Conservation (phyloP, 30 jellyfish, hydroid and myxozoan genomes). For the Rhopilema esculentum region DNA sequence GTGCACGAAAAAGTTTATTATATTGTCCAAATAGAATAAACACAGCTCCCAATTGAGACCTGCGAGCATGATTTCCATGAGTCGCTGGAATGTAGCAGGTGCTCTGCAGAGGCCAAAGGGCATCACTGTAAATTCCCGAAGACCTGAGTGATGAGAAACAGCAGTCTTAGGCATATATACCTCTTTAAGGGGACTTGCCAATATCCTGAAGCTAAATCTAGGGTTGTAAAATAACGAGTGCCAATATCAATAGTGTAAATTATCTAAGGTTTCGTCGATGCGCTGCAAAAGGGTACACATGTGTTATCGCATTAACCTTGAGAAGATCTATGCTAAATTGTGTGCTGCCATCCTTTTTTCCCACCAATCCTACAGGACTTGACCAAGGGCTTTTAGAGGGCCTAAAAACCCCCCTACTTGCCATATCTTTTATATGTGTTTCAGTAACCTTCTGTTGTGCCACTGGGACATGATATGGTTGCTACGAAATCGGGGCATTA, state of each 20-base stretch:
- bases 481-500: slow-evolving; percentile 15
- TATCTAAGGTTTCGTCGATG: slow-evolving; percentile 44
- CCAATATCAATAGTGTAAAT: slow-evolving; percentile 24
- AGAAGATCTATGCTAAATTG: too few relatives aligned
- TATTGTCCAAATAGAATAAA: slow-evolving; percentile 58
- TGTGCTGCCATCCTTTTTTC: slow-evolving; percentile 72
- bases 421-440: too few relatives aligned
- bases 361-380: slow-evolving; percentile 66
- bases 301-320: slow-evolving; percentile 44
- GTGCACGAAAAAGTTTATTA: slow-evolving; percentile 44
- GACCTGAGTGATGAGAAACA: neutral
- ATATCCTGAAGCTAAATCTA: slow-evolving; percentile 49
- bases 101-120: slow-evolving; percentile 42
- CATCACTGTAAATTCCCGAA: too few relatives aligned
- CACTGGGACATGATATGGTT: slow-evolving; percentile 48
- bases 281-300: slow-evolving; percentile 59
- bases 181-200: slow-evolving; percentile 66
- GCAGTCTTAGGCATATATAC: slow-evolving; percentile 50
- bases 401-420: too few relatives aligned
- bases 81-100: slow-evolving; percentile 70
- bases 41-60: slow-evolving; percentile 59
- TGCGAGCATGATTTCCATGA: slow-evolving; percentile 51
- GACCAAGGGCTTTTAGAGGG: slow-evolving; percentile 75
- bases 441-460: too few relatives aligned
- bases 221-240: slow-evolving; percentile 38